Conservation (phyloP, 2,888 invertebrate species). For the Lacanobia oleracea region DNA sequence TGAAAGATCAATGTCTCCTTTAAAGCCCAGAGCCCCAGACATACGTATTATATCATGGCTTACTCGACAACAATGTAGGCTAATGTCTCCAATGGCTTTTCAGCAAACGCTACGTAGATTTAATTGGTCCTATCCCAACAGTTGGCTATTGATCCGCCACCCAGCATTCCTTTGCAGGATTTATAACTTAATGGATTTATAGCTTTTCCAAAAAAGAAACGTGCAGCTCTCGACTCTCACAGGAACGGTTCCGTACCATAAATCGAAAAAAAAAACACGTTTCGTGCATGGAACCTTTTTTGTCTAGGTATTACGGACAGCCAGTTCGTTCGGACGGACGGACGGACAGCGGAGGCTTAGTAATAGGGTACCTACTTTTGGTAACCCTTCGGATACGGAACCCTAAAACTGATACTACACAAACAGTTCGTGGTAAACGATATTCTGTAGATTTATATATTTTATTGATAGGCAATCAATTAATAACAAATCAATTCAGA, state of each 20-base stretch:
- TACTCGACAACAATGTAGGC: conserved; percentile 27
- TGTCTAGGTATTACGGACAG: too few relatives aligned
- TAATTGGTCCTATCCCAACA: conserved; percentile 7
- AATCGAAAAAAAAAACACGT: too few relatives aligned
- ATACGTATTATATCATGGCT: conserved; percentile 9
- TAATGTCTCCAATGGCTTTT: conserved; percentile 10
- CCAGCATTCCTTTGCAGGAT: not conserved
- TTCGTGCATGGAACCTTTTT: too few relatives aligned
- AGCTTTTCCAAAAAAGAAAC: too few relatives aligned
- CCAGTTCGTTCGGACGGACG: too few relatives aligned
- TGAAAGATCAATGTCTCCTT: conserved; percentile 21
- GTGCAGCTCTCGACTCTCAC: too few relatives aligned
- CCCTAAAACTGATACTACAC: too few relatives aligned
- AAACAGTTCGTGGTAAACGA: not conserved
- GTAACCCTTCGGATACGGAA: too few relatives aligned
- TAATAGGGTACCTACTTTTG: too few relatives aligned
- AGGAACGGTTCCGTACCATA: too few relatives aligned
- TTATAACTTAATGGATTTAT: not conserved
- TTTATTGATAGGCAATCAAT: not conserved
- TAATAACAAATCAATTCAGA: not conserved
- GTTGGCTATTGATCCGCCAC: conserved; percentile 3
- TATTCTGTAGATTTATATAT: not conserved
- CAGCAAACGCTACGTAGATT: conserved; percentile 12
- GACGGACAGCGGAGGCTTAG: too few relatives aligned
- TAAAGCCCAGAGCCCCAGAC: conserved; percentile 33